phyloP scores from a whole-genome alignment of 2,888 invertebrate genomes.

The Criorhina ranunculi region DNA sequence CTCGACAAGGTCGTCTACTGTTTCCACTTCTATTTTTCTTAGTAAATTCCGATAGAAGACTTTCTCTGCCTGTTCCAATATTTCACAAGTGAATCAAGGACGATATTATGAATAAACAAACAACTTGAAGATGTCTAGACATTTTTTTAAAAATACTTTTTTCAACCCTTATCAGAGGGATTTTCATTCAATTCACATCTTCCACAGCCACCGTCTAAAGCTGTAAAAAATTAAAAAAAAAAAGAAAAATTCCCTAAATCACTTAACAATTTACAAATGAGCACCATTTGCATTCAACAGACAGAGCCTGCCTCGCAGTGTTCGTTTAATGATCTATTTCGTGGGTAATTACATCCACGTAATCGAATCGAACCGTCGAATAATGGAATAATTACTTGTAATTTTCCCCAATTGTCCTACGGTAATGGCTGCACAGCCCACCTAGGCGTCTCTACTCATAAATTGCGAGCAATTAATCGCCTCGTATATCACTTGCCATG shows the following conservation, averaged over 20 bases:
- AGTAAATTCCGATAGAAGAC: no score
- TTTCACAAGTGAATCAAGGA: no score
- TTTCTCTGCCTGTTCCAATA: no score
- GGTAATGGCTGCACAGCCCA: conserved; percentile 36
- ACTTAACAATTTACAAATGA: neutral
- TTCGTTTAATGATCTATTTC: conserved; percentile 27
- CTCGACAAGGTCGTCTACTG: no score
- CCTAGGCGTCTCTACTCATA: conserved; percentile 49
- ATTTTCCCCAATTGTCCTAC: conserved; percentile 54
- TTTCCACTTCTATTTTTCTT: no score
- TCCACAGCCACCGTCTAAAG: neutral
- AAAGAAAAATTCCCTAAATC: neutral
- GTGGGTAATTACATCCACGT: conserved; percentile 27
- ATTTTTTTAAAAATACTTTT: no score
- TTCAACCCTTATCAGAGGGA: no score
- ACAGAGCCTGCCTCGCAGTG: neutral
- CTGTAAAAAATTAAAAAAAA: neutral
- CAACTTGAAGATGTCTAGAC: no score
- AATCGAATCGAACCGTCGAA: conserved; percentile 57
- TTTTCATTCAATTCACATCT: no score
- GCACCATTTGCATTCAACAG: conserved; percentile 26
- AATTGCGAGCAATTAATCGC: conserved; percentile 71
- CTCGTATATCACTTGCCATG: conserved; percentile 57
- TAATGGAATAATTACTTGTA: conserved; percentile 66
- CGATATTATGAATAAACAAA: no score